Base-by-base conservation (phyloP, 2,888 invertebrate genomes). In the Allolobophora icterica region DNA sequence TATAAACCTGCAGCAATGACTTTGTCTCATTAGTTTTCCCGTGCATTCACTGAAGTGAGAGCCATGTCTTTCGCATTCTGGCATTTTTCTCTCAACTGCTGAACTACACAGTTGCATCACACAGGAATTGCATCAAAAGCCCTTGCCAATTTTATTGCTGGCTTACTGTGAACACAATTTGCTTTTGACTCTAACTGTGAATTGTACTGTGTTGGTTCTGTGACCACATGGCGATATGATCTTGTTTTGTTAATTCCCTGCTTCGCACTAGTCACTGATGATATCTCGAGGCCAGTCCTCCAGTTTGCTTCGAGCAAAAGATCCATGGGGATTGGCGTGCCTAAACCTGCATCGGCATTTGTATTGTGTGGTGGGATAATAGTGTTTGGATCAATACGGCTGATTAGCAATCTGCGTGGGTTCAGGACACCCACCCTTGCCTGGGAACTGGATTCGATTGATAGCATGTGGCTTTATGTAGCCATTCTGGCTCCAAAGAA, bases 401-500 rank as follows among this genome's bases (percentile, higher is more conserved):
- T 71, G 71, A 71, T 71, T 71, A 71, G 71, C 71, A 71, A n/a
- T 71, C n/a, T 71, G 71, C 13, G 0, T 71, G n/a, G 71, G n/a
- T 71, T 71, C 0, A 6, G 30, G 71, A n/a, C 71, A 71, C 71
- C 30, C 71, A 71, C 71, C 71, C 71, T 71, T 71, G 71, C 71
- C 30, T 71, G 13, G 71, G n/a, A 71, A 71, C 71, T n/a, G 24
- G 21, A 52, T 24, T 52, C 24, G 52, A 52, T 52, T 52, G 71
- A 71, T 71, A n/a, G 71, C 71, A 71, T 30, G 71, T 71, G 71
- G 52, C n/a, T 71, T 71, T n/a, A 71, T 71, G 71, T 71, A n/a
- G 71, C 71, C 71, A n/a, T 71, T 71, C 71, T 71, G 71, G 71
- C n/a, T 71, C n/a, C 71, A 71, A n/a, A n/a, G 71, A 71, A 71